Evolutionary conservation across 2,113 vertebrate genomes (phyloP).

Genomic region (Plotosus lineatus): DNA sequence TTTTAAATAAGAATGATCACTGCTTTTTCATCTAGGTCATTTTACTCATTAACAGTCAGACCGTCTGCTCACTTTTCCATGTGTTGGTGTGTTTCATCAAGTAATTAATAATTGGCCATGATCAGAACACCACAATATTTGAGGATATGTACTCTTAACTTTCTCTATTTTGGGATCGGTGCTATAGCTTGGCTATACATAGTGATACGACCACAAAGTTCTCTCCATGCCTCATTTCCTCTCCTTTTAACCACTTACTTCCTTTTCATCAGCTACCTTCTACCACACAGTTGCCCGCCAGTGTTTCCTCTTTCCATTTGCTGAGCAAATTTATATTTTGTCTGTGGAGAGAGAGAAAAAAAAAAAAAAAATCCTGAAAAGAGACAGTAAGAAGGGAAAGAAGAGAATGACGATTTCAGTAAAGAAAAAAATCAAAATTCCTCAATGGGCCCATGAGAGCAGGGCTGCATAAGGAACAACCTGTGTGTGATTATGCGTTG

Average conservation of each 20-base stretch:
- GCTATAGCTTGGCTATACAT: no score
- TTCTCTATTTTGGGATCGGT: no score
- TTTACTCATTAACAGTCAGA: no score
- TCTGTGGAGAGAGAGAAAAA: background rate
- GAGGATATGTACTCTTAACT: no score
- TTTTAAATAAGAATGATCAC: no score
- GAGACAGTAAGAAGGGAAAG: background rate
- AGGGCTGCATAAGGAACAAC: background rate
- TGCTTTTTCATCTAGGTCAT: no score
- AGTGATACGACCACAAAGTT: conserved; percentile 38
- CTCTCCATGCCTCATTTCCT: conserved; percentile 14
- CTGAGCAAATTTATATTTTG: conserved; percentile 50
- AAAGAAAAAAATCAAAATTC: background rate
- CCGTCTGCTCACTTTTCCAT: no score
- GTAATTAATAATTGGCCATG: no score
- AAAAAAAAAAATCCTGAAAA: background rate
- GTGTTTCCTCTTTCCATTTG: conserved; percentile 41
- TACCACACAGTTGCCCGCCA: background rate
- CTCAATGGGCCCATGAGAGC: conserved; percentile 24
- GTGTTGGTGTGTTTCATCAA: no score
- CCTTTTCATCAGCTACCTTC: conserved; percentile 47
- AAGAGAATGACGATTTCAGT: background rate
- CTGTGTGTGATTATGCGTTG: background rate
- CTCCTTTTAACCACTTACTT: conserved; percentile 37
- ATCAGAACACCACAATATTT: no score